Evolutionary conservation across 2,797 vertebrate species (phyloP).

Genomic region (Somateria mollissima): DNA sequence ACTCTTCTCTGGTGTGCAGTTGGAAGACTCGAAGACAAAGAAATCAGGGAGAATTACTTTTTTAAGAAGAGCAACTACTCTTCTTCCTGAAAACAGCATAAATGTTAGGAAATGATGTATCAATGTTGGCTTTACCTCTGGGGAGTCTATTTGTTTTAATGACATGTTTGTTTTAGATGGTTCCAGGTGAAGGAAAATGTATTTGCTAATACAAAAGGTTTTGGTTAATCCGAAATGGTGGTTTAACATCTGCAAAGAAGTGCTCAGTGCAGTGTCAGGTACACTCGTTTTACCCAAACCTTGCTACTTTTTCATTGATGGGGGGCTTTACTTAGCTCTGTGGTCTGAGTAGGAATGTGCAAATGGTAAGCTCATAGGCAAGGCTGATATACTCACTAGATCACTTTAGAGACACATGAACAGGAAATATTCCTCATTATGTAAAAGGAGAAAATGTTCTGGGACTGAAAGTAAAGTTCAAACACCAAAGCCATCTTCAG

Average conservation of each 20-base stretch:
- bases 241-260: not conserved
- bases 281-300: not conserved
- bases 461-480: not conserved
- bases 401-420: not conserved
- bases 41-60: not conserved
- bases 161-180: not conserved
- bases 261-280: not conserved
- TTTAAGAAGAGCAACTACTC: not conserved
- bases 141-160: not conserved
- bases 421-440: not conserved
- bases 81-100: not conserved
- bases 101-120: not conserved
- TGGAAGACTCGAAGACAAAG: not conserved
- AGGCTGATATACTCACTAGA: not conserved
- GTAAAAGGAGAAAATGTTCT: not conserved
- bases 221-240: not conserved
- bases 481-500: not conserved
- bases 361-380: not conserved
- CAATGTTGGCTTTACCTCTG: not conserved
- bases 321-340: not conserved
- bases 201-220: not conserved
- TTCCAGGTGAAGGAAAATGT: not conserved
- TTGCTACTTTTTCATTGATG: not conserved
- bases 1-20: not conserved
- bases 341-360: not conserved